phyloP scores from a whole-genome alignment of 2,113 vertebrate species.

The Lamprotornis superbus region DNA sequence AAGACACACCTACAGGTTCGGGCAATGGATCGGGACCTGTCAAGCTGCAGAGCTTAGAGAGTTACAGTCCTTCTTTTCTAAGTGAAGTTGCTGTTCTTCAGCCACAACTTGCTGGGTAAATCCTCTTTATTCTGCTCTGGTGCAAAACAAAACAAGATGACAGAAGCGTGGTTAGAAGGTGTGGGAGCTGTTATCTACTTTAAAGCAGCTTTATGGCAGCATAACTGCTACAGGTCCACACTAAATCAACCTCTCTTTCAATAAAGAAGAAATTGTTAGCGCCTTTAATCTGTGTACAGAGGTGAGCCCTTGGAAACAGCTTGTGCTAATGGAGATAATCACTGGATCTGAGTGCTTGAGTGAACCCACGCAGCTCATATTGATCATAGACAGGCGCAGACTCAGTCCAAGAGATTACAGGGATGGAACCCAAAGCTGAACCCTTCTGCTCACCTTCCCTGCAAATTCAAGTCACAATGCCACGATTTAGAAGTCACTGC shows the following conservation, averaged over 20 bases:
- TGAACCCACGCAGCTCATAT: not conserved
- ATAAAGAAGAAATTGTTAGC: not conserved
- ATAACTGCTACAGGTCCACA: not conserved
- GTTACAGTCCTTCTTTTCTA: fast-evolving
- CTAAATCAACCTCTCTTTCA: not conserved
- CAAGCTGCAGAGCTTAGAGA: not conserved
- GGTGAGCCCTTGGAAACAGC: not conserved
- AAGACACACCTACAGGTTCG: fast-evolving
- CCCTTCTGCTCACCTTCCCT: not conserved
- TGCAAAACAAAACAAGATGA: not conserved
- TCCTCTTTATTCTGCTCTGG: not conserved
- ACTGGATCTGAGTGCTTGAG: fast-evolving
- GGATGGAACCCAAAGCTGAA: not conserved
- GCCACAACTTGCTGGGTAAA: not conserved
- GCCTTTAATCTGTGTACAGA: not conserved
- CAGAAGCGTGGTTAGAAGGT: not conserved
- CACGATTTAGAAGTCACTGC: not conserved
- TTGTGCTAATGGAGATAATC: not conserved
- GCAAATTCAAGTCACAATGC: not conserved
- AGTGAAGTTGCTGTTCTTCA: not conserved
- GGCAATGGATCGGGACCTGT: not conserved
- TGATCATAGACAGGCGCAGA: not conserved
- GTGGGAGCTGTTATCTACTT: not conserved
- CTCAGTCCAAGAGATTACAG: not conserved
- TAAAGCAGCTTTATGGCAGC: not conserved